phyloP scores from a whole-genome alignment of 2,888 invertebrate species.

The Drosophila mimetica region DNA sequence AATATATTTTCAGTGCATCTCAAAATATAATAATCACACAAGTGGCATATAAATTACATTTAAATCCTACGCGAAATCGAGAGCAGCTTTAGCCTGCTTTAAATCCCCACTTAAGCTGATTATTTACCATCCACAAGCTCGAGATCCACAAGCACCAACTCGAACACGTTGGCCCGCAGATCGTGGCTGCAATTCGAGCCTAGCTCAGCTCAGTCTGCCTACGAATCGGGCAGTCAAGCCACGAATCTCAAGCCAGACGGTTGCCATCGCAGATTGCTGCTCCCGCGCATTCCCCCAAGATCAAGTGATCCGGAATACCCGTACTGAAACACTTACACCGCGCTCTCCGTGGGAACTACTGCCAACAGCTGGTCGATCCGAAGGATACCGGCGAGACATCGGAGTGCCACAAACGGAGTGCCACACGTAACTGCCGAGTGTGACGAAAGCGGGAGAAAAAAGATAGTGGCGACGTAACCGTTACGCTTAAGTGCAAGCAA shows the following conservation, averaged over 20 bases:
- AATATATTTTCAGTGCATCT: conserved; percentile 6
- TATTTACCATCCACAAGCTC: conserved; percentile 24
- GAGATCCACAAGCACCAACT: conserved; percentile 38
- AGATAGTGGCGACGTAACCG: conserved; percentile 69
- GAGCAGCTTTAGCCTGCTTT: conserved; percentile 1
- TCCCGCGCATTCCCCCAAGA: background rate
- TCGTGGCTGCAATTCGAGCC: conserved; percentile 21
- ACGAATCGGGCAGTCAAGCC: conserved; percentile 57
- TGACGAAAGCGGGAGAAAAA: conserved; percentile 36
- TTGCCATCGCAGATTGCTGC: conserved; percentile 35
- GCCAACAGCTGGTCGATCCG: background rate
- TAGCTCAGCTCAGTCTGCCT: conserved; percentile 26
- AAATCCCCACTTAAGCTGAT: conserved; percentile 10
- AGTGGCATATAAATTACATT: conserved; percentile 1
- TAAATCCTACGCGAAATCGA: background rate
- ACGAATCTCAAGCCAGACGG: conserved; percentile 64
- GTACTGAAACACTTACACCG: background rate
- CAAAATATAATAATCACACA: background rate
- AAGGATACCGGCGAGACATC: conserved; percentile 19
- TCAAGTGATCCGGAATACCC: conserved; percentile 11
- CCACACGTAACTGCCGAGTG: conserved; percentile 16
- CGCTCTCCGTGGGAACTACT: conserved; percentile 12
- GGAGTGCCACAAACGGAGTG: conserved; percentile 7
- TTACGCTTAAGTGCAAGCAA: conserved; percentile 72
- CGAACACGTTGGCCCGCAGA: conserved; percentile 44